Base-by-base conservation (phyloP, 2,797 vertebrate genomes). In the Pteropus rufus region DNA sequence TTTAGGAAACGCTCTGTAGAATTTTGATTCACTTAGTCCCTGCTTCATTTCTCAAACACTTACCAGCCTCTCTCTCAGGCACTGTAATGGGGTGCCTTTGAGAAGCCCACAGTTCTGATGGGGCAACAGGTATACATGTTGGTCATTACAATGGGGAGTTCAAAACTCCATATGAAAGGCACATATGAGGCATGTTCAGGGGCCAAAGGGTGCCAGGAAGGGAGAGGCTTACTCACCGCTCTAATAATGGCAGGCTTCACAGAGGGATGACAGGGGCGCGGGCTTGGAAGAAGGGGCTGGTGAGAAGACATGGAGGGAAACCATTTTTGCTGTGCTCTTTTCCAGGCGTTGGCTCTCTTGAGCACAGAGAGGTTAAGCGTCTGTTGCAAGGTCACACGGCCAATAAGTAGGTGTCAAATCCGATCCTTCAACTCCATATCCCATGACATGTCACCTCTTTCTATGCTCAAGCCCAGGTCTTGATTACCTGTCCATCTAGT, bases 21-120 rank as follows among this genome's bases (percentile, higher is more conserved):
- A 41, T 12, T 60, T 93, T 60, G 60, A 12, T 39, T 60, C 62
- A 41, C 36, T 92, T 75, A 10, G 29, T 67, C 10, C 21, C 14
- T 41, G 39, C 18, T 77, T 73, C 46, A 12, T 75, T 85, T 97
- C 80, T 94, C 76, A 70, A 46, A 77, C 7, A 41, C 44, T 86
- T 12, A 3, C 36, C 52, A 64, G 46, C n/a, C 41, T 24, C 24
- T 85, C 18, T 77, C 5, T 87, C 36, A 11, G 36, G 77, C 31
- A 46, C 81, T 31, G 18, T 14, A 10, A 39, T 0, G 2, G 18
- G 58, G 41, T 54, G 36, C 2, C 52, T 46, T 77, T 31, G 41
- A 92, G 96, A 70, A 86, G 49, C 52, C 64, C 83, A 64, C 15
- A 24, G 34, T 46, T 36, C 36, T 58, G 41, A 7, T 18, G 34